Evolutionary conservation across 2,797 vertebrate genomes (phyloP), one percentile per base, ranked within the genome.

Genomic region (Trachops cirrhosus): DNA sequence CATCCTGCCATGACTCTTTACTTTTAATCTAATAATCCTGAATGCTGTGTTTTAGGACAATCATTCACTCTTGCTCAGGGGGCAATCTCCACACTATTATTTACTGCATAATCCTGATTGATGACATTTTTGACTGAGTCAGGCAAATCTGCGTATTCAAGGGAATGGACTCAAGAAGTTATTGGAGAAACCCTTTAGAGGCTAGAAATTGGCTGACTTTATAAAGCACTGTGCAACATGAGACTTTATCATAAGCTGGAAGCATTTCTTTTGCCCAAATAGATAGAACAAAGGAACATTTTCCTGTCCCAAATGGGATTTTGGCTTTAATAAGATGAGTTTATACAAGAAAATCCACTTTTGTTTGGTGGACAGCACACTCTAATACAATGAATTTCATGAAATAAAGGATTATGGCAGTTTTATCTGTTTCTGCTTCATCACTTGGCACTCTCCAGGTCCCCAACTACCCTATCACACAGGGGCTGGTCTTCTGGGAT

Each of bases 261-360:
- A 90, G 57, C 5, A 92, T 96, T 94, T 84, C 88, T 95, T 93
- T 46, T 85, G 54, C 67, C 83, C 50, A 94, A 67, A 70, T 26
- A 64, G 95, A 95, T 39, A 96, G 48, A 75, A 86, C 19, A 44
- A 95, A 74, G 71, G 21, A n/a, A 48, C 64, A 34, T 94, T 85
- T 82, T 93, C 62, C 96, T 93, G 80, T 6, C 94, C n/a, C 2
- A 9, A 12, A 21, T 4, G 24, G 78, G 79, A 73, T 79, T 86
- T 96, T 92, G 70, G 3, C 54, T 86, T 95, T 92, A 83, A 41
- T 90, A 96, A 97, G 50, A 18, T 26, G 0, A 46, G 73, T 75
- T 50, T 84, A 93, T 95, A 94, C 94, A 97, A 97, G 71, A 94
- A 95, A 97, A 97, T 74, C 9, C 93, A 59, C 14, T n/a, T 93